A percentile compares a stretch with the other conserved stretches of the same genome.
phyloP scores from a whole-genome alignment of 2,888 invertebrate species.

The Adelphocoris suturalis region DNA sequence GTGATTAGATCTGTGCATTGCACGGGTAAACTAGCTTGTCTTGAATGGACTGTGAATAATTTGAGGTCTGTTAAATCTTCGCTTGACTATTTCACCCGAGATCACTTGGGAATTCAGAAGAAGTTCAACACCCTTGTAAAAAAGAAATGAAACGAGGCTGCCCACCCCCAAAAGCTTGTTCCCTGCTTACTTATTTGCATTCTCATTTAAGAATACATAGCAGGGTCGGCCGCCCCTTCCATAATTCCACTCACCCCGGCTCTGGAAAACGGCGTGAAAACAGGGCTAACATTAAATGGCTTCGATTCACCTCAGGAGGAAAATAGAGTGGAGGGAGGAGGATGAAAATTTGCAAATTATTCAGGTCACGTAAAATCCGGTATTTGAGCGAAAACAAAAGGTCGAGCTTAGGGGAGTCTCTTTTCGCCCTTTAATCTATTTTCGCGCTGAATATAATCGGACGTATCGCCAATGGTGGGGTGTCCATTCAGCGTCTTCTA shows the following conservation, averaged over 20 bases:
- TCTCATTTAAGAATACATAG: slow-evolving; percentile 65
- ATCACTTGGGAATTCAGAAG: slow-evolving; percentile 51
- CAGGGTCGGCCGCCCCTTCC: slow-evolving; percentile 1
- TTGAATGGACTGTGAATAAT: neutral
- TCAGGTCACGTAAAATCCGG: slow-evolving; percentile 57
- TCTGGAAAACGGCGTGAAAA: slow-evolving; percentile 34
- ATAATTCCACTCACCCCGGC: slow-evolving; percentile 26
- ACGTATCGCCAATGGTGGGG: neutral
- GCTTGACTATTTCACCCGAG: neutral
- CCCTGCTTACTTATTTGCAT: slow-evolving; percentile 58
- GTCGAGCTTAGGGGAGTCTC: neutral
- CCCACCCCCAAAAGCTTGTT: slow-evolving; percentile 36
- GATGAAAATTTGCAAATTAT: slow-evolving; percentile 47
- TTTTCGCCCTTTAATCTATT: slow-evolving; percentile 44
- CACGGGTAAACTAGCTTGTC: neutral
- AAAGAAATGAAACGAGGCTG: slow-evolving; percentile 43
- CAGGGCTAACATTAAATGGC: slow-evolving; percentile 38
- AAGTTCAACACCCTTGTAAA: slow-evolving; percentile 46
- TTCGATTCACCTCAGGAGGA: slow-evolving; percentile 18
- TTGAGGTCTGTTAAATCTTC: neutral
- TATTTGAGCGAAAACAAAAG: slow-evolving; percentile 29
- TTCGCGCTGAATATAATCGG: slow-evolving; percentile 43
- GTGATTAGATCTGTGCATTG: too few relatives aligned
- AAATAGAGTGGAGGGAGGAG: neutral
- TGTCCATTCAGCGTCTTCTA: neutral